Evolutionary conservation across 2,888 invertebrate genomes (phyloP).

Genomic region (Adelphocoris suturalis): DNA sequence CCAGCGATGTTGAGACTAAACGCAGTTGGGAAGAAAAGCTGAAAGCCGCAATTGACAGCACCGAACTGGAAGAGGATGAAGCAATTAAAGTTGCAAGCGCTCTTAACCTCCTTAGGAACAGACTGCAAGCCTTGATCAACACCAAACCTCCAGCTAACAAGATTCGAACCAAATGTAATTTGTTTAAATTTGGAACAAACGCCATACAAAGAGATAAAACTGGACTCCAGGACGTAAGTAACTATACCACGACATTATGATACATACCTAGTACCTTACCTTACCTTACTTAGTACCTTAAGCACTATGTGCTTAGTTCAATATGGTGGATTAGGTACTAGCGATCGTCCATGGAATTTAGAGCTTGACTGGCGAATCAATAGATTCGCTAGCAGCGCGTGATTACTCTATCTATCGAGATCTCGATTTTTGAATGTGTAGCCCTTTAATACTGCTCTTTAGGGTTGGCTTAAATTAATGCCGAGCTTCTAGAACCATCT

Average conservation of each 20-base stretch:
- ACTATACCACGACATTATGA: neutral
- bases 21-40: constrained; percentile 40
- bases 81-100: constrained; percentile 1
- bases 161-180: constrained; percentile 43
- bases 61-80: constrained; percentile 6
- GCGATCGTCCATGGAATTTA: no score
- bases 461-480: no score
- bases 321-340: no score
- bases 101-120: neutral
- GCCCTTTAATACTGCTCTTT: no score
- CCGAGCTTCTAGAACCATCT: no score
- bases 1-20: neutral
- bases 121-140: constrained; percentile 1
- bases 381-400: no score
- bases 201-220: neutral
- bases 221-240: constrained; percentile 30
- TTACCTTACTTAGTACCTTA: neutral
- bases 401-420: no score
- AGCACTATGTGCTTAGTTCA: no score
- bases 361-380: no score
- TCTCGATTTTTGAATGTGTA: no score
- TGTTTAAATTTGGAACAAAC: constrained; percentile 18
- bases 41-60: constrained; percentile 6
- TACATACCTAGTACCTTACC: neutral
- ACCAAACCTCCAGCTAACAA: neutral